These are phyloP conservation scores for Hetaerina titia DNA, from an alignment of 2,888 invertebrate genomes.

Conservation along the genomic window DNA sequence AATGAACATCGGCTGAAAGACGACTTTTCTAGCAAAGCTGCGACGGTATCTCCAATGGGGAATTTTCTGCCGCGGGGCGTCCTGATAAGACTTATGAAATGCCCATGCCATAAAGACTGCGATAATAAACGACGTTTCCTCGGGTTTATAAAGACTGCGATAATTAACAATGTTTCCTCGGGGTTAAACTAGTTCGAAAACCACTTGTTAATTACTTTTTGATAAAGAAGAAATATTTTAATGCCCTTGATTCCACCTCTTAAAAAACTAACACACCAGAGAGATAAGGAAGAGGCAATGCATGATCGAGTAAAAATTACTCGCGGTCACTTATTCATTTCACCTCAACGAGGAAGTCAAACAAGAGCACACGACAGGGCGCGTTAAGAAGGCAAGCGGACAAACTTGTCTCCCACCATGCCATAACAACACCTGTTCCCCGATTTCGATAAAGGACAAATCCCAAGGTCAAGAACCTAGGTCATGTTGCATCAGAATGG, in stretches of 20 bases:
- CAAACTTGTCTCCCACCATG: background rate
- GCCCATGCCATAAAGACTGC: too few species aligned
- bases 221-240: background rate
- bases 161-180: background rate
- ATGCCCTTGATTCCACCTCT: background rate
- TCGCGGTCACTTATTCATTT: background rate
- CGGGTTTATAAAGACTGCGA: background rate
- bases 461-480: slow-evolving; percentile 1
- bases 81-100: too few species aligned
- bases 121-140: background rate
- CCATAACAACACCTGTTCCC: slow-evolving; percentile 10
- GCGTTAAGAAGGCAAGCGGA: background rate
- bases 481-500: background rate
- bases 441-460: slow-evolving; percentile 8
- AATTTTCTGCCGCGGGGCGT: background rate
- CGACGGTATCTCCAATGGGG: background rate
- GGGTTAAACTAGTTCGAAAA: background rate
- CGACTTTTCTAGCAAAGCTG: background rate
- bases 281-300: background rate
- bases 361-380: background rate
- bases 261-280: background rate
- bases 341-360: background rate
- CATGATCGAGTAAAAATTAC: background rate
- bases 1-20: background rate
- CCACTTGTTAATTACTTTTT: background rate